These are phyloP conservation scores for Hymenochirus boettgeri DNA, from an alignment of 2,113 vertebrate genomes.

Conservation along the genomic window DNA sequence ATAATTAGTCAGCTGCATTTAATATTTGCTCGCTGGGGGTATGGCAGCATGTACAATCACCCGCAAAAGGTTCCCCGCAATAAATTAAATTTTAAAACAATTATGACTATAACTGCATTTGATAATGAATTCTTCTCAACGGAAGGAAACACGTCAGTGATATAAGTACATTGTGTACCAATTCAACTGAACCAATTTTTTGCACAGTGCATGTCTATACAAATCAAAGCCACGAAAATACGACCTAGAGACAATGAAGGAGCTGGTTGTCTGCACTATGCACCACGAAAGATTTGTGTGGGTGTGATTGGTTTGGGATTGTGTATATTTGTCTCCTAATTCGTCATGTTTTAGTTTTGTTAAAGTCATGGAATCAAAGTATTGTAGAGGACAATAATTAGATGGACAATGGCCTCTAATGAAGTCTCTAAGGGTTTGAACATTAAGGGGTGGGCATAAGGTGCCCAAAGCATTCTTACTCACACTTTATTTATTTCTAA, in stretches of 20 bases:
- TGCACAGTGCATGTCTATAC: neutral
- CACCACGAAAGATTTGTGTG: neutral
- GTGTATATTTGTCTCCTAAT: neutral
- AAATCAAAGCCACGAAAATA: neutral
- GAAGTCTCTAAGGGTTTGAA: neutral
- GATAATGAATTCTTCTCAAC: neutral
- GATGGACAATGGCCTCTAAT: neutral
- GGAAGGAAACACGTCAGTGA: neutral
- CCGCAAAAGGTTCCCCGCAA: too few species aligned
- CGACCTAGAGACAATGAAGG: neutral
- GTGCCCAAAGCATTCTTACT: too few species aligned
- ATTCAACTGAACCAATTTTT: neutral
- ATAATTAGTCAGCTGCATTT: too few species aligned
- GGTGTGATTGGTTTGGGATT: neutral
- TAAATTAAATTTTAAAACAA: too few species aligned
- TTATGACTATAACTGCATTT: neutral
- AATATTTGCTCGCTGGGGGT: too few species aligned
- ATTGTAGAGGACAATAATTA: neutral
- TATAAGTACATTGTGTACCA: neutral
- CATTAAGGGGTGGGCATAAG: constrained; percentile 5
- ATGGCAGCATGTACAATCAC: too few species aligned
- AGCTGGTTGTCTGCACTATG: too few species aligned
- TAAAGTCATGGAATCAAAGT: neutral
- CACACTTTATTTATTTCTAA: too few species aligned
- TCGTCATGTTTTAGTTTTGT: too few species aligned